Conservation (phyloP, 2,113 vertebrate genomes). For the Corythornis vintsioides region DNA sequence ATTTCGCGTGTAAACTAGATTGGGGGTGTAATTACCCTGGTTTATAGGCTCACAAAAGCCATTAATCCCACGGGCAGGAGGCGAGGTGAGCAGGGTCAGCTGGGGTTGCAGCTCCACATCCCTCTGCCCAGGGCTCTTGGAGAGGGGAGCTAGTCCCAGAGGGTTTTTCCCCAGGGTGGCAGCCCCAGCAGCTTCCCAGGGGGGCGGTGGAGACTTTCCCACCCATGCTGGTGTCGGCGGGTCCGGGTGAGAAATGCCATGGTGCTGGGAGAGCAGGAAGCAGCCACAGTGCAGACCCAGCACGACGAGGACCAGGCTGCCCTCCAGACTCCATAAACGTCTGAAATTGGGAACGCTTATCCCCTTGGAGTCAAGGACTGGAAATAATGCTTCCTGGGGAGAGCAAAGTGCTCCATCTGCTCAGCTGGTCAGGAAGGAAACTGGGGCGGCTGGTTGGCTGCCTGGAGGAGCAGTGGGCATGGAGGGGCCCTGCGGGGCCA, state of each 20-base stretch:
- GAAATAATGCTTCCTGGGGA: neutral
- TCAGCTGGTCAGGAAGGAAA: accelerated
- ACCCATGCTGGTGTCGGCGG: accelerated
- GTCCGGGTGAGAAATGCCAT: accelerated
- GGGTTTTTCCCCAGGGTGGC: accelerated
- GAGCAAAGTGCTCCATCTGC: conserved; percentile 29
- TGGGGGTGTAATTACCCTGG: neutral
- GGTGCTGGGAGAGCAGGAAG: neutral
- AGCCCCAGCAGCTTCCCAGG: accelerated
- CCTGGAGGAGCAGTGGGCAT: neutral
- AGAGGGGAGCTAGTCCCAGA: accelerated
- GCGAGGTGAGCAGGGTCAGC: neutral
- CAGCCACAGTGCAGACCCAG: accelerated
- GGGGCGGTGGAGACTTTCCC: neutral
- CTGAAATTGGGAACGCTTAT: neutral
- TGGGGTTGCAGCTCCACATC: accelerated
- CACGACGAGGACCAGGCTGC: accelerated
- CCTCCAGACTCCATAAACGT: neutral
- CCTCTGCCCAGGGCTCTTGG: accelerated
- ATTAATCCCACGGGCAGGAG: neutral
- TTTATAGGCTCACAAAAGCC: neutral
- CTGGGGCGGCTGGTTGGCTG: accelerated
- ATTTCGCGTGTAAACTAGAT: neutral
- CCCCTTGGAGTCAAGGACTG: neutral
- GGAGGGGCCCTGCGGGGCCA: accelerated